Evolutionary conservation across 2,797 vertebrate species (phyloP), one percentile per base, ranked within the genome.

Genomic region (Chromobotia macracanthus): DNA sequence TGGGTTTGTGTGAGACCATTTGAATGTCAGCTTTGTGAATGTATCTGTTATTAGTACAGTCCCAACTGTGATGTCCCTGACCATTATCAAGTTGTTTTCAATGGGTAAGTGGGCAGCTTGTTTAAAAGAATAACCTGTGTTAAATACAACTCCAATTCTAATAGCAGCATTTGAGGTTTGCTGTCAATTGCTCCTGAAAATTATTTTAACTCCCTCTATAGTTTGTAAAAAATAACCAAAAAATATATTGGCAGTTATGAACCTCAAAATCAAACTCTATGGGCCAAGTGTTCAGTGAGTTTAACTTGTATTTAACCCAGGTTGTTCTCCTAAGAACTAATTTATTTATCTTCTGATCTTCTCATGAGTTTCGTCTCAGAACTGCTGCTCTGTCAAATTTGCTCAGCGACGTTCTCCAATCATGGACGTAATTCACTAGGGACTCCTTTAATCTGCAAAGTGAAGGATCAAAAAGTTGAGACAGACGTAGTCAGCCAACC

Each of bases 401-500:
- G 71, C 56, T 53, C 60, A 35, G 48, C 12, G 0, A 12, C 55
- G 50, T 56, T 77, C 48, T 64, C 63, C 60, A 53, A 79, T 25
- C 23, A 35, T 69, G n/a, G 25, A 72, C 72, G 66, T 72, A 80
- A 82, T 82, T 78, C 50, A 76, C 82, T 70, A 35, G 15, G 63
- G 28, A 46, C 46, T 3, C 35, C 55, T 80, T 79, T 83, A 77
- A 85, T 83, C 77, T 82, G 46, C 70, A 61, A 78, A 70, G 68
- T 82, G 73, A 25, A 3, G 82, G 25, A 55, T 87, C 41, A 58
- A 53, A 67, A 63, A 44, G 69, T 9, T 61, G 44, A 66, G 58
- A 82, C 48, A 10, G 73, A 83, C n/a, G n/a, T 72, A 83, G 87
- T 85, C 78, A 69, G 85, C 50, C 10, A 0, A 19, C 51, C 13